These are phyloP conservation scores for Ganaspis sp. DNA, from an alignment of 1,140 invertebrate species.

Conservation along the genomic window DNA sequence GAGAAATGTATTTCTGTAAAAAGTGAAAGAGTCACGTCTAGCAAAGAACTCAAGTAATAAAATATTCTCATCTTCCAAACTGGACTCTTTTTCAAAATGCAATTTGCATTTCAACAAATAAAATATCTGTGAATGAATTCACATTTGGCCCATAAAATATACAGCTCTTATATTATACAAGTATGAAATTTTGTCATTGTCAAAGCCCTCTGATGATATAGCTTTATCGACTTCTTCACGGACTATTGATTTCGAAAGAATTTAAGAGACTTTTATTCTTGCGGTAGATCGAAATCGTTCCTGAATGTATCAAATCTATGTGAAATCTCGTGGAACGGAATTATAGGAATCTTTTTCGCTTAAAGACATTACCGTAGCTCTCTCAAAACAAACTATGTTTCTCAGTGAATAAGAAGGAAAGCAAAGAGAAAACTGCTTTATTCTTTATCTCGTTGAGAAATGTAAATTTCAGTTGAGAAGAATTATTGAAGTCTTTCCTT, in stretches of 20 bases:
- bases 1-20: conserved; percentile 1
- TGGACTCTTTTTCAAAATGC: background rate
- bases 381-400: background rate
- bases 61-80: background rate
- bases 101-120: background rate
- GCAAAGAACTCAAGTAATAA: background rate
- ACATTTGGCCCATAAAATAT: background rate
- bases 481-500: too few species aligned
- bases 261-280: conserved; percentile 2
- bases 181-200: background rate
- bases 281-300: conserved; percentile 14
- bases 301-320: conserved; percentile 22
- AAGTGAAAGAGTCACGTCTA: conserved; percentile 7
- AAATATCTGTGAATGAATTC: conserved; percentile 2
- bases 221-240: conserved; percentile 15
- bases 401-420: too few species aligned
- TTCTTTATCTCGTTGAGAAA: background rate
- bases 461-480: background rate
- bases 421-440: too few species aligned
- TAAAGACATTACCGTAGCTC: background rate
- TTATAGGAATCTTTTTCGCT: conserved; percentile 48
- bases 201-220: background rate
- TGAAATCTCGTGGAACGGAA: conserved; percentile 59
- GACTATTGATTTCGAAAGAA: background rate
- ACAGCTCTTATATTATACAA: background rate